Evolutionary conservation across 2,888 invertebrate genomes (phyloP).

Genomic region (Branchinecta sandiegonensis): DNA sequence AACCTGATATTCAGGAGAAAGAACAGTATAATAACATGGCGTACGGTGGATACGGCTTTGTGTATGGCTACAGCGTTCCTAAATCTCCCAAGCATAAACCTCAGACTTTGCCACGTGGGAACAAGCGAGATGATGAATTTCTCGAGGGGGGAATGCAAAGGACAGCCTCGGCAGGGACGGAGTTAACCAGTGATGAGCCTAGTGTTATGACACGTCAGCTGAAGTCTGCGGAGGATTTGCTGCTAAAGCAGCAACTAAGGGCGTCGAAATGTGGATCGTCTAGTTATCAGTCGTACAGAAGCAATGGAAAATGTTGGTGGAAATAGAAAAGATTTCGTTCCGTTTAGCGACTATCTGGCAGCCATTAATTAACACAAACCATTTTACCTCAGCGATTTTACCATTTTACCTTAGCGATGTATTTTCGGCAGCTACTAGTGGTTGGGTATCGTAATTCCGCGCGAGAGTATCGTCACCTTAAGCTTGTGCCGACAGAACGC

Average conservation of each 20-base stretch:
- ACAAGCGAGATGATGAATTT: neutral
- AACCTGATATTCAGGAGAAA: neutral
- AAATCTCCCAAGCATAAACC: slow-evolving; percentile 15
- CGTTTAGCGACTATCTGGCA: too few relatives aligned
- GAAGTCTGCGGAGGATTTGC: slow-evolving; percentile 6
- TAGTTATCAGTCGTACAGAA: neutral
- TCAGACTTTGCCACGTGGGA: neutral
- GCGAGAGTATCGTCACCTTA: too few relatives aligned
- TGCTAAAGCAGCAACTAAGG: neutral
- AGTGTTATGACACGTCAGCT: neutral
- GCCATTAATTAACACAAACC: too few relatives aligned
- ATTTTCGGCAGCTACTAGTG: too few relatives aligned
- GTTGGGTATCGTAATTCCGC: too few relatives aligned
- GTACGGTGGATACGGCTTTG: slow-evolving; percentile 70
- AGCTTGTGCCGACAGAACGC: too few relatives aligned
- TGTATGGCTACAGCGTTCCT: slow-evolving; percentile 50
- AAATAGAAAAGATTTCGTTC: too few relatives aligned
- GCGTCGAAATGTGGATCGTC: neutral
- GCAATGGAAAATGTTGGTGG: neutral
- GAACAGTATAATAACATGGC: slow-evolving; percentile 51
- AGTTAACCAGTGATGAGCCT: neutral
- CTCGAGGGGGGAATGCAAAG: neutral
- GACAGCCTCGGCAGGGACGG: slow-evolving; percentile 4
- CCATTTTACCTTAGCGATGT: too few relatives aligned
- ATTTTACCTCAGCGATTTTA: too few relatives aligned